phyloP scores from a whole-genome alignment of 2,888 invertebrate genomes.

The Noctua pronuba region DNA sequence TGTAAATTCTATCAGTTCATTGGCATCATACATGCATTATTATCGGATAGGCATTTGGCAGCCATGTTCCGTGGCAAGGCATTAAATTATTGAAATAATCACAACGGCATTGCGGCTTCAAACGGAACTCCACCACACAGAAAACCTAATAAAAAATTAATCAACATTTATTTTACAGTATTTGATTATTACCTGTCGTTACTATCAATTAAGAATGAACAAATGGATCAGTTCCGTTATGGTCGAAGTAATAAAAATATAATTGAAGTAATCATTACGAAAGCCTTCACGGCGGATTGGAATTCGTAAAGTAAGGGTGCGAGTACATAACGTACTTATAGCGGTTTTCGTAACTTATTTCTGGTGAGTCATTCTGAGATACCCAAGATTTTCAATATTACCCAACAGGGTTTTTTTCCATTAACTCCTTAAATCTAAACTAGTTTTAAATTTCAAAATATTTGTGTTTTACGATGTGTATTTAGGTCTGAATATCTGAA shows the following conservation, averaged over 20 bases:
- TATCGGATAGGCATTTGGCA: slow-evolving; percentile 30
- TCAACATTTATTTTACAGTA: slow-evolving; percentile 61
- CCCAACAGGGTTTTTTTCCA: not conserved
- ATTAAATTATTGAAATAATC: slow-evolving; percentile 46
- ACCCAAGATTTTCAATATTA: not conserved
- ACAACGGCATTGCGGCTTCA: slow-evolving; percentile 37
- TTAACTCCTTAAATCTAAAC: not conserved
- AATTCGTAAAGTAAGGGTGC: slow-evolving; percentile 36
- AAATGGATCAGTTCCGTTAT: slow-evolving; percentile 67
- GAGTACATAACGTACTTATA: not conserved
- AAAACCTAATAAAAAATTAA: slow-evolving; percentile 55
- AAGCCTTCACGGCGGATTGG: slow-evolving; percentile 48
- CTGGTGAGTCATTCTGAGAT: not conserved
- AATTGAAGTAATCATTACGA: slow-evolving; percentile 71
- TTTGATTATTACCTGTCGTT: slow-evolving; percentile 62
- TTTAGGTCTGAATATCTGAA: not conserved
- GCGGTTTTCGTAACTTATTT: not conserved
- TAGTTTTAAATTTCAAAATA: not conserved
- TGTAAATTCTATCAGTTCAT: slow-evolving; percentile 23
- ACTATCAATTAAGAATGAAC: slow-evolving; percentile 66
- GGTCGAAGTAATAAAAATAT: slow-evolving; percentile 68
- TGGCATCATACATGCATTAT: slow-evolving; percentile 8
- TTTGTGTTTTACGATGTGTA: not conserved
- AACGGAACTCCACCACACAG: slow-evolving; percentile 38
- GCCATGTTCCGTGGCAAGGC: not conserved